Conservation (phyloP, 2,113 vertebrate genomes). For the Xiphorhynchus elegans region DNA sequence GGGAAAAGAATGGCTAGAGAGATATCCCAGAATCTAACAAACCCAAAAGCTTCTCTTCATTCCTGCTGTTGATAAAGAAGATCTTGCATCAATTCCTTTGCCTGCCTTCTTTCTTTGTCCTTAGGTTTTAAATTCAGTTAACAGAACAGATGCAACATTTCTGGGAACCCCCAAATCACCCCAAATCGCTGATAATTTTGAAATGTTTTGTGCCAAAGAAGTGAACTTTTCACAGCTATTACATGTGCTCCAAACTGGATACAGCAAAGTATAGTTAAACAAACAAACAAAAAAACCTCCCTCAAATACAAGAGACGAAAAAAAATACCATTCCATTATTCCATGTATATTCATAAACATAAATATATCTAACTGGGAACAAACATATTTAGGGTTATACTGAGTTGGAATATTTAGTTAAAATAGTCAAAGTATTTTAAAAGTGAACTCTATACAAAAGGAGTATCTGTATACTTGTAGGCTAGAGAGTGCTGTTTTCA, state of each 20-base stretch:
- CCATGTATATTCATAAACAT: background rate
- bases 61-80: background rate
- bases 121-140: background rate
- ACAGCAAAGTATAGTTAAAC: background rate
- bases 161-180: background rate
- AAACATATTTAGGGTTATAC: background rate
- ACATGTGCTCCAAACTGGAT: background rate
- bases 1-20: background rate
- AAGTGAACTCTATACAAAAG: background rate
- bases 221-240: background rate
- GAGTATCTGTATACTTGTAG: background rate
- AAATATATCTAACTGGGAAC: background rate
- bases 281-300: background rate
- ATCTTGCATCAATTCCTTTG: background rate
- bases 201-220: background rate
- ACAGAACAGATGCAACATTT: background rate
- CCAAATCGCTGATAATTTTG: background rate
- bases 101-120: background rate
- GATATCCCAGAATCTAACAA: background rate
- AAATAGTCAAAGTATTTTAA: background rate
- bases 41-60: background rate
- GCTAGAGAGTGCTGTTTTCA: background rate
- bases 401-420: background rate
- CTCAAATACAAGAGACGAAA: background rate
- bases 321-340: background rate